Evolutionary conservation across 37 sponge, comb jelly and placozoan genomes (phyloP), one percentile per base, ranked within the genome.

Genomic region (Hexactinellida sp.): DNA sequence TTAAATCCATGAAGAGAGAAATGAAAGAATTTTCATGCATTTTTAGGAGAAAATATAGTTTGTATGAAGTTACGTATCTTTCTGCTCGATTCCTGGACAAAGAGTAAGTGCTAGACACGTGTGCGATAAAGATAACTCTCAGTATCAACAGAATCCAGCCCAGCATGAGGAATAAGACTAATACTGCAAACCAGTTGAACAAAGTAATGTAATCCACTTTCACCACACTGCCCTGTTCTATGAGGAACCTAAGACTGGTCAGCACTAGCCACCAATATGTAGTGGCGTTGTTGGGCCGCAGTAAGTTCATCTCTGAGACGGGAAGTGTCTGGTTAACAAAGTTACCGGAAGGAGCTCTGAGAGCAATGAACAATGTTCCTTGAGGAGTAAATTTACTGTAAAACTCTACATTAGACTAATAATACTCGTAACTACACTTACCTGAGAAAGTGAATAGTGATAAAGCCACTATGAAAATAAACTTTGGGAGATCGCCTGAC

Each of bases 141-240:
- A 63, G 30, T 25, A 63, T 63, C 3, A 63, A 23, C 3, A 63
- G 76, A 63, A 63, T 63, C 76, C 76, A 63, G 3, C 76, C 76
- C 5, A 63, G 30, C 76, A 63, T 63, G 25, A 63, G 30, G 76
- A 63, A 63, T 7, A 63, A 63, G 21, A 63, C 34, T 7, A 63
- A 7, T 7, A 63, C 76, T 63, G 76, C 76, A 28, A 63, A 63
- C 76, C 76, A 63, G 76, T 63, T 63, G 34, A 63, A 63, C 5
- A 63, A 7, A 7, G 76, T 63, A 23, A 63, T 63, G 76, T 63
- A 63, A n/a, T 63, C 76, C 32, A 63, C 76, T 63, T 63, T 63
- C 3, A 63, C 76, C 3, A 63, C 76, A 63, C 76, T 63, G 32
- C 76, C 76, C 76, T 63, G 76, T 28, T 63, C 76, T 23, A 63